Base-by-base conservation (phyloP, 2,888 invertebrate species). In the Eupithecia tripunctaria region DNA sequence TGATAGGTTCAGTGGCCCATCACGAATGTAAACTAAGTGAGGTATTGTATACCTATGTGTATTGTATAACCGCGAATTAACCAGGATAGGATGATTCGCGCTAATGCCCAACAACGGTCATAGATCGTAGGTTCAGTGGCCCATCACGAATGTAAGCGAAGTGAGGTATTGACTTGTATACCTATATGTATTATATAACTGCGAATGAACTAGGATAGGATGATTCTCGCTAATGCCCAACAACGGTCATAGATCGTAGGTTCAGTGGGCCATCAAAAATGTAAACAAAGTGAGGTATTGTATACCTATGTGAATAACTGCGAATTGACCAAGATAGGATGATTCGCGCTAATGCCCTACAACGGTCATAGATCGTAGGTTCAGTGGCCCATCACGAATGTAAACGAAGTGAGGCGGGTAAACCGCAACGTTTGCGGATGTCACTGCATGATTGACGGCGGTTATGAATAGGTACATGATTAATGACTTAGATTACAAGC, bases 401-500 rank as follows among this genome's bases (percentile, higher is more conserved):
- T 78, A 79, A 78, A 78, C 81, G 78, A 80, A 79, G 79, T 69
- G 80, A 84, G 81, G 78, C 81, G 84, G 82, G 82, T 83, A 86
- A 88, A 85, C 84, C 81, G 84, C 86, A 84, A 82, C 83, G 86
- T 88, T 86, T 86, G 87, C 85, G 80, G 83, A 89, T 86, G 88
- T 89, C 89, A 84, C 81, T 77, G 78, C 73, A 80, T 92, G 91
- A 92, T 91, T 91, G 92, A 92, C 91, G 87, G 85, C 81, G 85
- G 86, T 87, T 88, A 86, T 88, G 90, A 89, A 90, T 90, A n/a
- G n/a, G n/a, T n/a, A 87, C 85, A 82, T 91, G 91, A 93, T 91
- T 90, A 91, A 93, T 92, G 89, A 82, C 77, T 82, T 79, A 80
- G 80, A 78, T 79, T 77, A 76, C 75, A 78, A 69, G 65, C 67